Percentiles rank a stretch among this genome's conserved stretches.
Evolutionary conservation across 1,140 invertebrate species (phyloP).

Genomic region (Thalassaphorura encarpata): DNA sequence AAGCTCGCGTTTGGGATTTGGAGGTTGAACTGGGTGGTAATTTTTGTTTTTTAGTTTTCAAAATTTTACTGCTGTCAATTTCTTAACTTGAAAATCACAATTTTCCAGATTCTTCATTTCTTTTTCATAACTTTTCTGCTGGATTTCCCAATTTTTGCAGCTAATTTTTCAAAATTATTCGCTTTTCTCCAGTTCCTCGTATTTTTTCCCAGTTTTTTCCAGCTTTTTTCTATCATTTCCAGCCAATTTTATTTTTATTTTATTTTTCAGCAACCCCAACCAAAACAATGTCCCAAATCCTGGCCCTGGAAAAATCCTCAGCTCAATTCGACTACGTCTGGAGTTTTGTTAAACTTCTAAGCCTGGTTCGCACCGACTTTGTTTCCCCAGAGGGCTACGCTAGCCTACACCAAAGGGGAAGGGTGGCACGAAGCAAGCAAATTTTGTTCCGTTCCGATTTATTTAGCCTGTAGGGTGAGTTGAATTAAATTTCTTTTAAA

Average conservation of each 20-base stretch:
- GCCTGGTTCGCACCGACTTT: slow-evolving; percentile 63
- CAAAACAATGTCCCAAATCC: slow-evolving; percentile 62
- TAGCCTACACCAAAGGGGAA: slow-evolving; percentile 59
- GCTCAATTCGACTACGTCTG: slow-evolving; percentile 69
- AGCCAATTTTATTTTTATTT: too few species aligned
- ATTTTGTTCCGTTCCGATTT: slow-evolving; percentile 56
- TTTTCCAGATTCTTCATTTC: too few species aligned
- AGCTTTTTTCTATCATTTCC: too few species aligned
- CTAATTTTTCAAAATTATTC: too few species aligned
- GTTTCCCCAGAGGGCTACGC: slow-evolving; percentile 66
- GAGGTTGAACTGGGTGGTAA: slow-evolving; percentile 46
- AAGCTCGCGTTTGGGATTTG: slow-evolving; percentile 57
- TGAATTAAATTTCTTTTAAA: background rate
- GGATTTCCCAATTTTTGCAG: too few species aligned
- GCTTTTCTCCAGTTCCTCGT: too few species aligned
- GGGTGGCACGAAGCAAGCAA: slow-evolving; percentile 52
- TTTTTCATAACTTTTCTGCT: too few species aligned
- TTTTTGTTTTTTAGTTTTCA: slow-evolving; percentile 2
- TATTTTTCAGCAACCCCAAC: too few species aligned
- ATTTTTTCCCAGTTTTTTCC: too few species aligned
- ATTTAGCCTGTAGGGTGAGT: slow-evolving; percentile 50
- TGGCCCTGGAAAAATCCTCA: slow-evolving; percentile 61
- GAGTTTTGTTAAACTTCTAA: slow-evolving; percentile 72
- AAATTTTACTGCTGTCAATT: too few species aligned
- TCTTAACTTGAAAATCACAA: too few species aligned